Percentiles rank a stretch among this genome's conserved stretches.
Evolutionary conservation across 53 echinoderm and acorn worm species (phyloP).

Genomic region (Temnopleurus reevesii): DNA sequence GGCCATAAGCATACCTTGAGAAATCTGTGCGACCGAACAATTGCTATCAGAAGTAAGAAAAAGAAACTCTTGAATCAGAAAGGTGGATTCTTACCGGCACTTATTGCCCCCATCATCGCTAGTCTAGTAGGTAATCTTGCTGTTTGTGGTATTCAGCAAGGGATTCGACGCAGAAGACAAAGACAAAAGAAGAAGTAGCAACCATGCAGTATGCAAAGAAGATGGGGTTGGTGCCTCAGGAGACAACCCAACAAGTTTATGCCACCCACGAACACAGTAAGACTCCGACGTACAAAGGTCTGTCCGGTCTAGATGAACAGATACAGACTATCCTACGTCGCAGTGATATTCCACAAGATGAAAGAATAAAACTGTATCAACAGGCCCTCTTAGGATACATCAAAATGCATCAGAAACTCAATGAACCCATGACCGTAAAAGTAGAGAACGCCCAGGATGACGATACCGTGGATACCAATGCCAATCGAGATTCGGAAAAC

Average conservation of each 20-base stretch:
- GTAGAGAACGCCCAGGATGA: not conserved
- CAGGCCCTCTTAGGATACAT: constrained; percentile 64
- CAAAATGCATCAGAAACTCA: constrained; percentile 46
- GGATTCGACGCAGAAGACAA: not conserved
- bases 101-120: constrained; percentile 52
- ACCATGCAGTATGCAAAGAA: not conserved
- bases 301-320: constrained; percentile 52
- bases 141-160: too few relatives aligned
- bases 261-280: not conserved
- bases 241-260: not conserved
- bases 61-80: constrained; percentile 64
- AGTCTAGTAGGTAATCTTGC: not conserved
- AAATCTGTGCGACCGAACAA: constrained; percentile 54
- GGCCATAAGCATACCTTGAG: constrained; percentile 60
- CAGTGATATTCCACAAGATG: constrained; percentile 54
- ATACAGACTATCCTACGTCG: constrained; percentile 52
- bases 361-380: constrained; percentile 65
- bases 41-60: constrained; percentile 45
- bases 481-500: not conserved
- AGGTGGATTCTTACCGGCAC: constrained; percentile 68
- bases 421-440: constrained; percentile 48
- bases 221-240: not conserved
- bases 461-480: not conserved
- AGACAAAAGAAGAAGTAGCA: not conserved
- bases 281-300: constrained; percentile 51